Evolutionary conservation across 2,888 invertebrate species (phyloP), one percentile per base, ranked within the genome.

Genomic region (Tiliacea citrago): DNA sequence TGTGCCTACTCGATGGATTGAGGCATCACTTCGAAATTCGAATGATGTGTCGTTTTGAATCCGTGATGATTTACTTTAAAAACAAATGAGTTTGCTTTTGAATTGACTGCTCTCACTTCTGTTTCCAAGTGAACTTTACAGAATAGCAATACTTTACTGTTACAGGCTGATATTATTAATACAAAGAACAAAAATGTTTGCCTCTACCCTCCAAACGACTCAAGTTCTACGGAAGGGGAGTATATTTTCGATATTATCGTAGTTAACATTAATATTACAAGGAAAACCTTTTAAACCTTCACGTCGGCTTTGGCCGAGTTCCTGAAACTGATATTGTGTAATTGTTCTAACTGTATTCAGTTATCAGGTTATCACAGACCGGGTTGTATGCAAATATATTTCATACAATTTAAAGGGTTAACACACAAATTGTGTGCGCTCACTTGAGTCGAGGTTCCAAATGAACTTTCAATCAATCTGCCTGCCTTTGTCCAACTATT

Each of bases 221-320:
- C 49, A 49, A 73, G 21, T 63, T 68, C 13, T 53, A 4, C 53
- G 0, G 29, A 76, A 57, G 49, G 65, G 61, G 13, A 55, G 61
- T 60, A 47, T 67, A 80, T 73, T 68, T 74, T 55, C 75, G 51
- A 70, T 70, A 70, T 58, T 39, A 75, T 65, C 45, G 51, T 60
- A 61, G 51, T 75, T 75, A 42, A 47, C 70, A 47, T 42, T 63
- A 47, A 80, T 63, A 62, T 42, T 12, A 81, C 79, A 79, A 53
- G 70, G 53, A 76, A 81, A 79, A 62, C 69, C 79, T 81, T 75
- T 81, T 58, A 79, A 75, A 69, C 57, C 57, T 47, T 53, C 53
- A 47, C 51, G 1, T 45, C 24, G 18, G 16, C 13, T 67, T 67
- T 67, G 66, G 67, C 62, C 35, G 66, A 69, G 51, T 75, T 67